Percentiles rank a stretch among this genome's conserved stretches.
Evolutionary conservation across 2,888 invertebrate genomes (phyloP).

Genomic region (Ctenicera cuprea): DNA sequence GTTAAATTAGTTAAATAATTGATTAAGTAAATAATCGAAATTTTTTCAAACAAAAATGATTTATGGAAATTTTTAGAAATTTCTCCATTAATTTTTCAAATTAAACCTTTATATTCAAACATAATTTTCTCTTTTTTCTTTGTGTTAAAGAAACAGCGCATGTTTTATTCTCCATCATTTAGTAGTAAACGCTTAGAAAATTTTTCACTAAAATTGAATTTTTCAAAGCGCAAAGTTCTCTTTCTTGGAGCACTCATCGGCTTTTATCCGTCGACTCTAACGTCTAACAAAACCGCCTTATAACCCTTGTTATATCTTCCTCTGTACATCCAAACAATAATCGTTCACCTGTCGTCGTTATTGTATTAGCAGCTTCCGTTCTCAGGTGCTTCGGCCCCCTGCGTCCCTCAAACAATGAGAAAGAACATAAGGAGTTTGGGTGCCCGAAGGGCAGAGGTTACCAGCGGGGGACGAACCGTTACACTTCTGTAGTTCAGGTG

Average conservation of each 20-base stretch:
- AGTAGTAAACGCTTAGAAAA: neutral
- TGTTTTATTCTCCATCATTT: too few species aligned
- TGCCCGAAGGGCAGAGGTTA: conserved; percentile 56
- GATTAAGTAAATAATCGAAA: too few species aligned
- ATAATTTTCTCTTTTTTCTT: too few species aligned
- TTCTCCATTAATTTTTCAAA: too few species aligned
- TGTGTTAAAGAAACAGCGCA: too few species aligned
- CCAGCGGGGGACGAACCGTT: conserved; percentile 51
- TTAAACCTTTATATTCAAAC: too few species aligned
- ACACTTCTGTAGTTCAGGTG: conserved; percentile 58
- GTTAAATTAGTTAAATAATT: too few species aligned
- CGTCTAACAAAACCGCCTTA: conserved; percentile 9
- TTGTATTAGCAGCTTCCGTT: conserved; percentile 58
- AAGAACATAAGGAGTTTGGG: conserved; percentile 24
- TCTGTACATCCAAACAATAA: conserved; percentile 51
- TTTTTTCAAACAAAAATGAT: too few species aligned
- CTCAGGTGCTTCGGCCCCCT: conserved; percentile 51
- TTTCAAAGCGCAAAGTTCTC: neutral
- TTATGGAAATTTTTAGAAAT: too few species aligned
- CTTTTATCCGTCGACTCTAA: conserved; percentile 4
- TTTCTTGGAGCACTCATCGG: conserved; percentile 9
- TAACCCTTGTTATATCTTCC: conserved; percentile 40
- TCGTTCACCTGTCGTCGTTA: conserved; percentile 57
- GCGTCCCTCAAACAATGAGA: conserved; percentile 32
- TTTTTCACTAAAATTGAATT: neutral